Conservation (phyloP, 2,113 vertebrate species). For the Hymenochirus boettgeri region DNA sequence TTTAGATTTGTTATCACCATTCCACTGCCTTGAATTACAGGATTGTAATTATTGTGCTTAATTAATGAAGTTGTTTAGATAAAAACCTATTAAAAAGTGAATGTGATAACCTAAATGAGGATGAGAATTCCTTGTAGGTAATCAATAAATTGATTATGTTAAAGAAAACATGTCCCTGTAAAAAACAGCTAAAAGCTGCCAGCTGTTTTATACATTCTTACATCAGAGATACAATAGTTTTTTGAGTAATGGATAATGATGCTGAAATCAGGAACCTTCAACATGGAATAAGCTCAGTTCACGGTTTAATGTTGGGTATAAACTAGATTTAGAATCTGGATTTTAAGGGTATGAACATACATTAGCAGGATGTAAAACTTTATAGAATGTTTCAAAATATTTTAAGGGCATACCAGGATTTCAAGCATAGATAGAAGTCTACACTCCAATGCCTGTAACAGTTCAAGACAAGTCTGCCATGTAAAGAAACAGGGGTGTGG, state of each 20-base stretch:
- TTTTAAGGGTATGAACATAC: too few species aligned
- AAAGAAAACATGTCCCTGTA: slow-evolving; percentile 3
- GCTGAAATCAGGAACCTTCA: not conserved
- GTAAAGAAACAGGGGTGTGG: too few species aligned
- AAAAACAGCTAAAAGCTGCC: not conserved
- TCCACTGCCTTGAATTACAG: slow-evolving; percentile 19
- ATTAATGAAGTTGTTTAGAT: slow-evolving; percentile 40
- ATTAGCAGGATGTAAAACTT: too few species aligned
- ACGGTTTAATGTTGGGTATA: too few species aligned
- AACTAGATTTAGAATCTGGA: too few species aligned
- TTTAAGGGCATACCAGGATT: too few species aligned
- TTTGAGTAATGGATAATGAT: not conserved
- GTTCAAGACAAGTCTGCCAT: too few species aligned
- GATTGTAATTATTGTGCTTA: slow-evolving; percentile 22
- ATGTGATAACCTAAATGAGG: slow-evolving; percentile 18
- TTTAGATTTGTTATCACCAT: slow-evolving; percentile 29
- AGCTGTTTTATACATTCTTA: not conserved
- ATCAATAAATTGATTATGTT: slow-evolving; percentile 32
- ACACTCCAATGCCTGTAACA: too few species aligned
- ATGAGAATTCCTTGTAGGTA: slow-evolving; percentile 12
- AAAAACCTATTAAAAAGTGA: slow-evolving; percentile 34
- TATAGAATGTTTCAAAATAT: too few species aligned
- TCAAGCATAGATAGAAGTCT: too few species aligned
- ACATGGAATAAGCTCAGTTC: not conserved
- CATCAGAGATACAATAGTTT: too few species aligned